Evolutionary conservation across 1,140 invertebrate species (phyloP).

Genomic region (Spodoptera litura): DNA sequence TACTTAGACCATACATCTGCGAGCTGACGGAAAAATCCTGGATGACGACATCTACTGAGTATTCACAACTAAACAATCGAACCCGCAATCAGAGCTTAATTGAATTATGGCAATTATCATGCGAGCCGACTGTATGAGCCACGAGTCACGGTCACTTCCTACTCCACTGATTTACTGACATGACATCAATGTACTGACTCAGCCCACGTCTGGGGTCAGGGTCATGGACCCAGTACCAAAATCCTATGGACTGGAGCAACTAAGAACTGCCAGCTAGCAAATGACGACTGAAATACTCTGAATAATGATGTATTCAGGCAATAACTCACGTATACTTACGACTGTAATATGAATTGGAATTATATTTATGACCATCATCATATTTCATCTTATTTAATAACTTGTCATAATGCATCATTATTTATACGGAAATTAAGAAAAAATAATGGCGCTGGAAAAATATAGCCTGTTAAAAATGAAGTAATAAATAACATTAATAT

Average conservation of each 20-base stretch:
- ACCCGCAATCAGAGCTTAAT: constrained; percentile 1
- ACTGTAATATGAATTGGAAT: neutral
- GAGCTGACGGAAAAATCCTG: constrained; percentile 14
- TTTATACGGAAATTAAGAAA: neutral
- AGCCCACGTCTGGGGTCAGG: neutral
- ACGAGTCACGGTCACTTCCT: constrained; percentile 6
- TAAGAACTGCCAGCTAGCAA: neutral
- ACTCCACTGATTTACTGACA: neutral
- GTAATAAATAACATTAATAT: neutral
- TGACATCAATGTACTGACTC: constrained; percentile 8
- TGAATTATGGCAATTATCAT: constrained; percentile 31
- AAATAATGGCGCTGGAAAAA: neutral
- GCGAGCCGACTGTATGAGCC: neutral
- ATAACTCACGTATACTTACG: neutral
- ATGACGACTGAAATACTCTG: neutral
- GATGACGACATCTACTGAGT: neutral
- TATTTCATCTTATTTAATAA: neutral
- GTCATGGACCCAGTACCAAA: neutral
- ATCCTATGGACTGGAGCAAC: too few species aligned
- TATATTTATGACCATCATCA: neutral
- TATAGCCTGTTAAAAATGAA: neutral
- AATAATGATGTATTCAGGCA: neutral
- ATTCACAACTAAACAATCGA: constrained; percentile 1
- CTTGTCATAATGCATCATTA: too few species aligned
- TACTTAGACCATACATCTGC: too few species aligned